Percentiles rank a stretch among this genome's conserved stretches.
Evolutionary conservation across 2,113 vertebrate genomes (phyloP).

Genomic region (Platysteira castanea): DNA sequence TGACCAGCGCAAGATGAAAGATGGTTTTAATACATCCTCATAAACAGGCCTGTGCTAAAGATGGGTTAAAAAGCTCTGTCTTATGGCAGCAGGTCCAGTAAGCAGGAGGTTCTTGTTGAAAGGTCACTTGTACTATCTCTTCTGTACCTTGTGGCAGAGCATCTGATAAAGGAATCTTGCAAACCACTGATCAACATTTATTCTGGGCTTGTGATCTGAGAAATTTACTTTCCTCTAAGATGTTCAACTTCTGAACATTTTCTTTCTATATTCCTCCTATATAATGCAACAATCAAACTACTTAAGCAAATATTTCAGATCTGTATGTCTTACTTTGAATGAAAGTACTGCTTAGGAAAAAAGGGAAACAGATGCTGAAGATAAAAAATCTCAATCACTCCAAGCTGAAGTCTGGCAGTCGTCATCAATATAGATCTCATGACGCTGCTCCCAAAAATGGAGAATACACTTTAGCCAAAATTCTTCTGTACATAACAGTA

Average conservation of each 20-base stretch:
- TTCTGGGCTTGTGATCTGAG: background rate
- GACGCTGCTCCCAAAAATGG: background rate
- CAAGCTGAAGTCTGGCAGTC: background rate
- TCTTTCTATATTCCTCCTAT: background rate
- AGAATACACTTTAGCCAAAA: background rate
- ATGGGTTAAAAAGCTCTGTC: background rate
- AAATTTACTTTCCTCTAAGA: background rate
- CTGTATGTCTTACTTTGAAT: background rate
- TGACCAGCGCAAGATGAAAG: background rate
- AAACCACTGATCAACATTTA: background rate
- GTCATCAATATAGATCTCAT: background rate
- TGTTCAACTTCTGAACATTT: background rate
- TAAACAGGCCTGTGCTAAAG: background rate
- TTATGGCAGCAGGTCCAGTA: background rate
- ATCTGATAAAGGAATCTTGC: background rate
- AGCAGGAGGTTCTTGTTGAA: background rate
- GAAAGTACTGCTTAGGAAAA: background rate
- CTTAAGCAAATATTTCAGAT: background rate
- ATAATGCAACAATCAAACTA: background rate
- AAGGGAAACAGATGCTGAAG: background rate
- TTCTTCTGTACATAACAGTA: background rate
- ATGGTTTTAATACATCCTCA: background rate
- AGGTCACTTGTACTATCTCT: background rate
- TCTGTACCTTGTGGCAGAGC: background rate
- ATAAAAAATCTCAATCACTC: background rate